A percentile compares a stretch with the other conserved stretches of the same genome.
Evolutionary conservation across 1,140 invertebrate genomes (phyloP).

Genomic region (Aphis craccivora): DNA sequence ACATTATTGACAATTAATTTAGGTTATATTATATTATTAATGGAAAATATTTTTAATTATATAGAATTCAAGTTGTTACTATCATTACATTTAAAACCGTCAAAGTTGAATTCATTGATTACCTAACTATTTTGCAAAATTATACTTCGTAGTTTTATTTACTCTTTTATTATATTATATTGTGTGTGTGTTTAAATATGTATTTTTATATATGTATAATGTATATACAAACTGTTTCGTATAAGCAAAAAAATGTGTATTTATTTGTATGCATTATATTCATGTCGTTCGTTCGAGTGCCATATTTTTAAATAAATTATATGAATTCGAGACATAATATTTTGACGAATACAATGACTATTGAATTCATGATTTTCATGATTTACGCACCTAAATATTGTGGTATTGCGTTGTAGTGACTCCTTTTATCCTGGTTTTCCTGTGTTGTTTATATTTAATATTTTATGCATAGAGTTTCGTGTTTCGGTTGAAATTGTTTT

Average conservation of each 20-base stretch:
- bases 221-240: not conserved
- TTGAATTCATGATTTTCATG: slow-evolving; percentile 17
- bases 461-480: slow-evolving; percentile 10
- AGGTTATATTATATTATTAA: not conserved
- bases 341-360: slow-evolving; percentile 20
- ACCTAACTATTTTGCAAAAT: not conserved
- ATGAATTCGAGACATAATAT: not conserved
- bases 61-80: not conserved
- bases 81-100: not conserved
- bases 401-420: not conserved
- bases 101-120: not conserved
- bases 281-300: not conserved
- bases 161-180: not conserved
- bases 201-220: not conserved
- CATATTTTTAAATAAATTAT: slow-evolving; percentile 36
- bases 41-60: not conserved
- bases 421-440: not conserved
- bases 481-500: slow-evolving; percentile 5
- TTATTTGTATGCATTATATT: slow-evolving; percentile 30
- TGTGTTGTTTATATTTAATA: not conserved
- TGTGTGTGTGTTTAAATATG: not conserved
- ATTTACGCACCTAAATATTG: not conserved
- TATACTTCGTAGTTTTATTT: not conserved
- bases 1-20: not conserved
- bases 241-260: not conserved